Evolutionary conservation across 2,113 vertebrate genomes (phyloP), one percentile per base, ranked within the genome.

Genomic region (Bambusicola thoracicus): DNA sequence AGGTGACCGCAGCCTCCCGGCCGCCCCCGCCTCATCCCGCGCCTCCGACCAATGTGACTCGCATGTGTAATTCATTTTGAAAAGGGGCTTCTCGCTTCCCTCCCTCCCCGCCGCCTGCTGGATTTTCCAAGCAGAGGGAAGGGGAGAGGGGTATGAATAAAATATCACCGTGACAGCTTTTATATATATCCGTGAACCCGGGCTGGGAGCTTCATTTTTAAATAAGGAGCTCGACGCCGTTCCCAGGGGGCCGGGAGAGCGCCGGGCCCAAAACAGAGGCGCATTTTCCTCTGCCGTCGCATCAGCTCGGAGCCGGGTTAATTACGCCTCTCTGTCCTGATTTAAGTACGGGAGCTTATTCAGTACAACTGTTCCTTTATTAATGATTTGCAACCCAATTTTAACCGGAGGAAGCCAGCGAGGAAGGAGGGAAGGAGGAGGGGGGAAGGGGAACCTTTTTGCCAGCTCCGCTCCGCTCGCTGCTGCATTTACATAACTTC

Each of bases 71-170:
- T 97, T 94, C 92, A 87, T 80, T 94, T 95, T 94, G 95, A 91
- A 96, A 97, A 96, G 92, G 93, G 62, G 80, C 90, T 94, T 92
- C 93, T 91, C 94, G 92, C 96, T 92, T 76, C 89, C 89, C 70
- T 93, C 92, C 86, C 94, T 72, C 85, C 77, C 41, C 61, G 82
- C 93, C 93, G 95, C 94, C 87, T 95, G 85, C 93, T 94, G 96
- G 95, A 96, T 96, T 96, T 96, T 97, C 96, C 95, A 91, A 88
- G 91, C 93, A 94, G 93, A 92, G 85, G 91, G 87, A 93, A 97
- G 92, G 90, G 93, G 92, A 92, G 87, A 96, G 86, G 93, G 93
- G 87, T 91, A 97, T 96, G 96, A 97, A 97, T 97, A 96, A 97
- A 97, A 97, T 96, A 97, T 97, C 85, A 95, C 81, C 85, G 48